Conservation (phyloP, 2,797 vertebrate species). For the Coregonus ussuriensis region DNA sequence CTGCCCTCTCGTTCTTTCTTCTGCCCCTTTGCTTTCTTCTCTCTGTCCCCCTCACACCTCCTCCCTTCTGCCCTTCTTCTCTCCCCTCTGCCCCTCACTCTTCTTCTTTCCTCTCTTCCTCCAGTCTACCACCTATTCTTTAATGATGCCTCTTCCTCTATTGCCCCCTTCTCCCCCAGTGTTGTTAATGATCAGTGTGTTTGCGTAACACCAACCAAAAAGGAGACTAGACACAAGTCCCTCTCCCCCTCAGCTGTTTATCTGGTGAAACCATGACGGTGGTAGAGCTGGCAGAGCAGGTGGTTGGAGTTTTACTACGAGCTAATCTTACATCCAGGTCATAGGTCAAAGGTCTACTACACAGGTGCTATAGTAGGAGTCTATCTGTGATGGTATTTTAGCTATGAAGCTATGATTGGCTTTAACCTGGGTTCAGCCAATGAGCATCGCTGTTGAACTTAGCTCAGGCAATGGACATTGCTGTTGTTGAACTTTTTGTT, state of each 20-base stretch:
- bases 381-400: slow-evolving; percentile 46
- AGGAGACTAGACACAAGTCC: not conserved
- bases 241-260: not conserved
- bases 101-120: not conserved
- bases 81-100: no score
- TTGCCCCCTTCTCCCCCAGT: not conserved
- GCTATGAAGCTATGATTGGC: slow-evolving; percentile 53
- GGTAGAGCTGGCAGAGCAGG: slow-evolving; percentile 46
- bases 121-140: not conserved
- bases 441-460: not conserved
- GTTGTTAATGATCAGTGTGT: not conserved
- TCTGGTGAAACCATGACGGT: slow-evolving; percentile 62
- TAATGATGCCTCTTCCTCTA: not conserved
- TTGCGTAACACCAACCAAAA: not conserved
- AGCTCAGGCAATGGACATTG: not conserved
- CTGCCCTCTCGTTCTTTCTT: not conserved
- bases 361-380: slow-evolving; percentile 37
- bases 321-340: slow-evolving; percentile 67
- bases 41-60: not conserved
- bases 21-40: not conserved
- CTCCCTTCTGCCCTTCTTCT: not conserved
- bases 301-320: slow-evolving; percentile 69
- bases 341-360: slow-evolving; percentile 56
- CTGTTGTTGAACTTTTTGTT: not conserved
- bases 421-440: slow-evolving; percentile 18